phyloP scores from a whole-genome alignment of 2,888 invertebrate genomes.

The Agonopterix heracliana region DNA sequence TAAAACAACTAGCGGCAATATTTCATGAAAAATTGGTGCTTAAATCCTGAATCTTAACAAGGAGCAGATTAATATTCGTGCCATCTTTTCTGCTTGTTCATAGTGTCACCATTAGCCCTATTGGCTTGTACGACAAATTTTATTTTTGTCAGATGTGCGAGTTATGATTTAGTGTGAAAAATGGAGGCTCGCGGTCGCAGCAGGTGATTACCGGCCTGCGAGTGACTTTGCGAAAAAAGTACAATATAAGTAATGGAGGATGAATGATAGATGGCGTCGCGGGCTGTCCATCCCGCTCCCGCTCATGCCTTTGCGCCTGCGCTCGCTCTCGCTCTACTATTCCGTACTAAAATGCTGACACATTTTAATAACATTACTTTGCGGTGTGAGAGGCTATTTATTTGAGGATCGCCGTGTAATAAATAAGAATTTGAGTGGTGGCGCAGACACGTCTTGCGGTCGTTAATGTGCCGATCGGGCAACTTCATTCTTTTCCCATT shows the following conservation, averaged over 20 bases:
- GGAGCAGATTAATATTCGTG: slow-evolving; percentile 38
- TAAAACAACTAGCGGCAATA: slow-evolving; percentile 2
- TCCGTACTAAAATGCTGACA: slow-evolving; percentile 69
- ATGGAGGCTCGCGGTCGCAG: slow-evolving; percentile 68
- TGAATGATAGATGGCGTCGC: slow-evolving; percentile 72
- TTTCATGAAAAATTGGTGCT: slow-evolving; percentile 4
- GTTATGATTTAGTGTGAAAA: slow-evolving; percentile 75
- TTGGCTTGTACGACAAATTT: slow-evolving; percentile 74
- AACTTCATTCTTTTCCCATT: slow-evolving; percentile 60
- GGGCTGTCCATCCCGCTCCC: slow-evolving; percentile 37
- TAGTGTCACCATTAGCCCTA: slow-evolving; percentile 65
- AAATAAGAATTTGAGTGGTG: slow-evolving; percentile 68
- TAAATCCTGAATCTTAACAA: slow-evolving; percentile 22
- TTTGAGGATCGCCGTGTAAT: slow-evolving; percentile 63
- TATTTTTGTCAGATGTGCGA: slow-evolving; percentile 72
- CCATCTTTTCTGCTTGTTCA: slow-evolving; percentile 53
- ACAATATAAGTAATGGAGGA: slow-evolving; percentile 77
- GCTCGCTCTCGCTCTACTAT: slow-evolving; percentile 28
- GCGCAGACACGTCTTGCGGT: slow-evolving; percentile 56
- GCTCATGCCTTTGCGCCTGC: slow-evolving; percentile 34
- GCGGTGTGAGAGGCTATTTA: slow-evolving; percentile 70
- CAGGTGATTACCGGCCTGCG: slow-evolving; percentile 75
- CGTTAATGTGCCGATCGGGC: slow-evolving; percentile 59
- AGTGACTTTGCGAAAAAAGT: slow-evolving; percentile 75
- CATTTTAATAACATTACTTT: slow-evolving; percentile 75